Conservation (phyloP, 2,113 vertebrate species). For the Asarcornis scutulata region DNA sequence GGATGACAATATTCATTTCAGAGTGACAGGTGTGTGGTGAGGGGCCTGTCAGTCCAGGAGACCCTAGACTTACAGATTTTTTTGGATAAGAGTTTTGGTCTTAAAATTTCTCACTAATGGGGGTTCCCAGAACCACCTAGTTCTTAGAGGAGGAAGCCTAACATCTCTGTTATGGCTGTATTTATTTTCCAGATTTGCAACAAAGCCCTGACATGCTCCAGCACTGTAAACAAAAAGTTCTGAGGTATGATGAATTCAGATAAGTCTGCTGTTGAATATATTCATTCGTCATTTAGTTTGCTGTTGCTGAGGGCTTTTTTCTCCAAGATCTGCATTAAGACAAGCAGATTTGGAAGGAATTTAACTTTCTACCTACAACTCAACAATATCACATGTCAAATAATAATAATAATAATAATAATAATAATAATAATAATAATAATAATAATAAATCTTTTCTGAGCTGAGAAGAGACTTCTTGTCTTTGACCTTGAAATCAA, state of each 20-base stretch:
- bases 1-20: not conserved
- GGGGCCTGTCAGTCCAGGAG: not conserved
- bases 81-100: not conserved
- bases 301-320: not conserved
- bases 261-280: not conserved
- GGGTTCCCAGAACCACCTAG: not conserved
- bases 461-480: not conserved
- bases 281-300: conserved; percentile 27
- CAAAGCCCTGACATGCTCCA: not conserved
- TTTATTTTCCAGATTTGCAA: not conserved
- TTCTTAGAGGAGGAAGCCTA: not conserved
- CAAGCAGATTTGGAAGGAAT: not conserved
- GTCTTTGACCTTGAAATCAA: not conserved
- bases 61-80: not conserved
- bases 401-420: not conserved
- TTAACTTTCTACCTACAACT: not conserved
- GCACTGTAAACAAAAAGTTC: not conserved
- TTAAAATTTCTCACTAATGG: not conserved
- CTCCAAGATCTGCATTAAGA: not conserved
- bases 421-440: too few relatives aligned
- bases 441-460: not conserved
- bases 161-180: rapidly evolving
- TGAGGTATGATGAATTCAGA: not conserved
- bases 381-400: not conserved
- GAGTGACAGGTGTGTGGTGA: not conserved